Percentiles rank a stretch among this genome's conserved stretches.
Conservation (phyloP, 1,140 invertebrate genomes). For the Tribolium castaneum region DNA sequence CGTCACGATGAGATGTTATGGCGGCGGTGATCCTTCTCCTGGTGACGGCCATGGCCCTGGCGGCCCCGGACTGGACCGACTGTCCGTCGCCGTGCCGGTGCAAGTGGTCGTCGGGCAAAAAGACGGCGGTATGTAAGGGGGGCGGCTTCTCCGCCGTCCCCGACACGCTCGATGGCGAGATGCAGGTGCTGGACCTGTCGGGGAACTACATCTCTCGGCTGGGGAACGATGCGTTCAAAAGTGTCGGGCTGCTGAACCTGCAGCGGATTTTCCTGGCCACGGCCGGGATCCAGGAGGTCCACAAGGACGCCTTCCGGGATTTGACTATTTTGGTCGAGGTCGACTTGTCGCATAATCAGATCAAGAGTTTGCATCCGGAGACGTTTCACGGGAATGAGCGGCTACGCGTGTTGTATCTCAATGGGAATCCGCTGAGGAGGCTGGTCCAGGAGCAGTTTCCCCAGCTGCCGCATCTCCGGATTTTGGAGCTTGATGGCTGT, state of each 20-base stretch:
- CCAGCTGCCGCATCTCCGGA: constrained; percentile 75
- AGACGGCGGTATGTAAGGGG: constrained; percentile 84
- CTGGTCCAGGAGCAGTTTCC: constrained; percentile 78
- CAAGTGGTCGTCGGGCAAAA: constrained; percentile 91
- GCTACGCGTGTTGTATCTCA: constrained; percentile 75
- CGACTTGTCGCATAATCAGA: constrained; percentile 81
- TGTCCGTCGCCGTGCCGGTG: constrained; percentile 85
- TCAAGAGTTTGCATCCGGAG: constrained; percentile 73
- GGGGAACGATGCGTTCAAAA: constrained; percentile 83
- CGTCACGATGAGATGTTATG: constrained; percentile 60
- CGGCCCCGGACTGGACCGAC: constrained; percentile 81
- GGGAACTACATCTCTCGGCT: constrained; percentile 82
- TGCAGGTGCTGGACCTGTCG: constrained; percentile 87
- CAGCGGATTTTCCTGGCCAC: constrained; percentile 84
- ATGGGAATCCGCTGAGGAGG: constrained; percentile 76
- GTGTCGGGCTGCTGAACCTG: constrained; percentile 82
- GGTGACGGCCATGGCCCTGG: constrained; percentile 63
- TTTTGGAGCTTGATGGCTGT: constrained; percentile 81
- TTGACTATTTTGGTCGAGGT: constrained; percentile 89
- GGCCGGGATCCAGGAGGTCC: constrained; percentile 78
- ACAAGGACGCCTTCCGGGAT: constrained; percentile 85
- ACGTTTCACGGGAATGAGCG: constrained; percentile 83
- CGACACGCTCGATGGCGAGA: constrained; percentile 79
- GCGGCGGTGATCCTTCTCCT: constrained; percentile 57
- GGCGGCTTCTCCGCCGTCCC: constrained; percentile 81